Conservation (phyloP, 2,888 invertebrate genomes). For the Caenorhabditis plicata region DNA sequence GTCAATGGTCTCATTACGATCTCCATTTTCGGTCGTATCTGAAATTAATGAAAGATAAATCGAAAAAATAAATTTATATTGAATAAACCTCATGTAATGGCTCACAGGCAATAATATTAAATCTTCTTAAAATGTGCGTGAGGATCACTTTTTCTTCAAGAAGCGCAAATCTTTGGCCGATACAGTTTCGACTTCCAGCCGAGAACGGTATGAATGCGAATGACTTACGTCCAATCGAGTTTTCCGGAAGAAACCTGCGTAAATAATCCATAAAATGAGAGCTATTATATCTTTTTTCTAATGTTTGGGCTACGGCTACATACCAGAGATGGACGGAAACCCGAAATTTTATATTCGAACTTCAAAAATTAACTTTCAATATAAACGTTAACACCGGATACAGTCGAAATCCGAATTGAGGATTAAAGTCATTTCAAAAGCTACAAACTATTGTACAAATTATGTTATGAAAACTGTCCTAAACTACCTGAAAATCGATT, state of each 20-base stretch:
- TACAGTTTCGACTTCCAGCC: slow-evolving; percentile 69
- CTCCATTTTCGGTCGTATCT: slow-evolving; percentile 65
- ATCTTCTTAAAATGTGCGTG: slow-evolving; percentile 67
- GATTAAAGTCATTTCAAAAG: too few relatives aligned
- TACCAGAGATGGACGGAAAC: too few relatives aligned
- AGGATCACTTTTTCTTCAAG: slow-evolving; percentile 69
- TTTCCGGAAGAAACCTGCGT: slow-evolving; percentile 66
- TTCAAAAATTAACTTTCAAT: background rate
- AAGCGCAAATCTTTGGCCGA: slow-evolving; percentile 67
- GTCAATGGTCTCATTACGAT: slow-evolving; percentile 67
- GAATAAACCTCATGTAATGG: slow-evolving; percentile 37
- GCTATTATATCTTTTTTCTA: background rate
- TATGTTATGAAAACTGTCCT: too few relatives aligned
- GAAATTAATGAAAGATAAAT: too few relatives aligned
- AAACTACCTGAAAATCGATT: too few relatives aligned
- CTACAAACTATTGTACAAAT: too few relatives aligned
- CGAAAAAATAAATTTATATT: background rate
- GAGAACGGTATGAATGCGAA: slow-evolving; percentile 69
- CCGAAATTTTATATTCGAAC: too few relatives aligned
- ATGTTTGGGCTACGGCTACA: background rate
- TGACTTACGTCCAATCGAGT: slow-evolving; percentile 65
- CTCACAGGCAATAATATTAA: slow-evolving; percentile 56
- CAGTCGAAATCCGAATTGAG: too few relatives aligned
- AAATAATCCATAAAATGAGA: background rate
- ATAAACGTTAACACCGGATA: too few relatives aligned